Evolutionary conservation across 2,797 vertebrate genomes (phyloP).

Genomic region (Apogon hyalosoma): DNA sequence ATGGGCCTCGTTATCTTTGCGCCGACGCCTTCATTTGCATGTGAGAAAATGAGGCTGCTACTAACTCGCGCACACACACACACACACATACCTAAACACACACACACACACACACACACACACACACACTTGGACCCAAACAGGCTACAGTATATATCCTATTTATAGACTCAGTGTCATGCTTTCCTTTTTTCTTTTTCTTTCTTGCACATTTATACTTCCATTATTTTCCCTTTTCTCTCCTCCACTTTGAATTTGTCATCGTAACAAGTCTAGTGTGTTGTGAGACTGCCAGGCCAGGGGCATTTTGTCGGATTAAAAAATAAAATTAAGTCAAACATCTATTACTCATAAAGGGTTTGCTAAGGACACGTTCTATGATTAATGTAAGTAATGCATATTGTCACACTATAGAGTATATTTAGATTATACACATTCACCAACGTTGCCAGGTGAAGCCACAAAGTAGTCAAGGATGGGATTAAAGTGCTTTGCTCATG

Average conservation of each 20-base stretch:
- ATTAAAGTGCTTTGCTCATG: slow-evolving; percentile 11
- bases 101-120: slow-evolving; percentile 25
- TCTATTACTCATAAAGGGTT: slow-evolving; percentile 38
- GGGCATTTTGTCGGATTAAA: slow-evolving; percentile 46
- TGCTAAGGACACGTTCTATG: slow-evolving; percentile 28
- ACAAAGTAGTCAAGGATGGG: slow-evolving; percentile 1
- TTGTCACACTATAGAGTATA: slow-evolving; percentile 4
- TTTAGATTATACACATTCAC: slow-evolving; percentile 2
- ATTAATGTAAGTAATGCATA: slow-evolving; percentile 22
- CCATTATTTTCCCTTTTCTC: slow-evolving; percentile 51
- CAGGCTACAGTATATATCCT: slow-evolving; percentile 69
- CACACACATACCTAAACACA: slow-evolving; percentile 28
- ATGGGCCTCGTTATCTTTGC: slow-evolving; percentile 87
- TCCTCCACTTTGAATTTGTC: slow-evolving; percentile 43
- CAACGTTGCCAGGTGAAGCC: background rate
- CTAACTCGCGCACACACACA: slow-evolving; percentile 41
- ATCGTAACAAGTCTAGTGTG: slow-evolving; percentile 27
- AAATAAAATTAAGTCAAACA: slow-evolving; percentile 31
- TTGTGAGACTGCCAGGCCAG: slow-evolving; percentile 27
- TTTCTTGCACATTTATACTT: slow-evolving; percentile 56
- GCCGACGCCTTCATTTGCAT: slow-evolving; percentile 87
- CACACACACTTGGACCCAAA: slow-evolving; percentile 53
- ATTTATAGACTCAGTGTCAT: slow-evolving; percentile 73
- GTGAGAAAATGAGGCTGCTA: slow-evolving; percentile 81
- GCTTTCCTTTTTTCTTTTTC: slow-evolving; percentile 60